These are phyloP conservation scores for Panagrolaimus sp. DNA, from an alignment of 1,140 invertebrate genomes.

Conservation along the genomic window DNA sequence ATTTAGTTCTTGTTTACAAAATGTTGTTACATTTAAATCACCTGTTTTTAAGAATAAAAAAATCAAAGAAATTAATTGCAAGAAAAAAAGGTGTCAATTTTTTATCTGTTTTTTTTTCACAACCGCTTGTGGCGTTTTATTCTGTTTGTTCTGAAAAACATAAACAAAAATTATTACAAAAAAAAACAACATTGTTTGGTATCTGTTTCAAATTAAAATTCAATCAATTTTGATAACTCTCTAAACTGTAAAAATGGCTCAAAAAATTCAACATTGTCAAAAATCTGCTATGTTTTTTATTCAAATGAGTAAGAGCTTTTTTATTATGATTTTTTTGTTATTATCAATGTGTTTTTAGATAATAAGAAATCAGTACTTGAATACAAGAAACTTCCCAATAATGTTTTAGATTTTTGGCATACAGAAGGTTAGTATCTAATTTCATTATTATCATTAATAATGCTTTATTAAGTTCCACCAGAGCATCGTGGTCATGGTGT, in stretches of 20 bases:
- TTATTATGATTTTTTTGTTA: not conserved
- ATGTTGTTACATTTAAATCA: too few species aligned
- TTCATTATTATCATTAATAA: too few species aligned
- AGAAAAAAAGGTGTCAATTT: too few species aligned
- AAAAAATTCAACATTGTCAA: not conserved
- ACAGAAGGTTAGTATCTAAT: constrained; percentile 15
- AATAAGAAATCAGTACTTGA: constrained; percentile 27
- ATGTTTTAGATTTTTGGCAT: constrained; percentile 38
- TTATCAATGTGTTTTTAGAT: not conserved
- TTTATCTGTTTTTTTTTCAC: too few species aligned
- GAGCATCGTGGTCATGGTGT: constrained; percentile 37
- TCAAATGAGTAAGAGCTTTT: not conserved
- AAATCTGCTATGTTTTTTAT: not conserved
- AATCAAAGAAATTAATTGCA: too few species aligned
- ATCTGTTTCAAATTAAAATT: not conserved
- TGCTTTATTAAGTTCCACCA: constrained; percentile 16
- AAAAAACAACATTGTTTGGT: too few species aligned
- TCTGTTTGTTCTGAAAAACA: too few species aligned
- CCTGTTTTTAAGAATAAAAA: too few species aligned
- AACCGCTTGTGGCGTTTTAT: too few species aligned
- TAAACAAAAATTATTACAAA: too few species aligned
- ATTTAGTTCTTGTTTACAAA: too few species aligned
- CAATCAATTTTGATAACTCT: not conserved
- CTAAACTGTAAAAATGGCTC: not conserved
- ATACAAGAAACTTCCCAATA: constrained; percentile 33